phyloP scores from a whole-genome alignment of 2,113 vertebrate species.

The Indri indri region DNA sequence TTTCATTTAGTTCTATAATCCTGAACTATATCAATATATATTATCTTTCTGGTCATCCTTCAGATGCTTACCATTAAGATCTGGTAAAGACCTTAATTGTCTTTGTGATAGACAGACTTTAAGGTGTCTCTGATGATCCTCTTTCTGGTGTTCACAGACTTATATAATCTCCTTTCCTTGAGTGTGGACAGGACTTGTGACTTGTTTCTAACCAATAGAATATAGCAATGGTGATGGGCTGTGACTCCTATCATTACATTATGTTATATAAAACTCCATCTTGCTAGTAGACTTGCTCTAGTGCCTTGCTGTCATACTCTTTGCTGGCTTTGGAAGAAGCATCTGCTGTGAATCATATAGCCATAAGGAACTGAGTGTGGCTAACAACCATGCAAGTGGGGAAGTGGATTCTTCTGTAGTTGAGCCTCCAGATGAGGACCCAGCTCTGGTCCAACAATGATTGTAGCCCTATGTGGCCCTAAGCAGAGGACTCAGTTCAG shows the following conservation, averaged over 20 bases:
- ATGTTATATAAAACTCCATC: background rate
- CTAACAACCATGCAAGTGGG: accelerated
- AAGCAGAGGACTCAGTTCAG: background rate
- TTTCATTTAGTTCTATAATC: background rate
- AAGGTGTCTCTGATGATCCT: background rate
- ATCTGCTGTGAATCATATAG: background rate
- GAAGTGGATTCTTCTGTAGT: background rate
- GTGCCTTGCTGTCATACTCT: background rate
- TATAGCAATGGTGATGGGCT: background rate
- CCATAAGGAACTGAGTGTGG: background rate
- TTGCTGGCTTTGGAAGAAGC: conserved; percentile 27
- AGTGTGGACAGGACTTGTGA: background rate
- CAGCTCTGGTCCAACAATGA: background rate
- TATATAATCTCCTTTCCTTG: background rate
- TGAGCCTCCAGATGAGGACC: background rate
- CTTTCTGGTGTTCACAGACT: background rate
- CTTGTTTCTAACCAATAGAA: background rate
- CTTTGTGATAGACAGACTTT: background rate
- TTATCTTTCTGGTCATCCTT: background rate
- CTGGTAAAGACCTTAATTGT: background rate
- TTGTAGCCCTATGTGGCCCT: background rate
- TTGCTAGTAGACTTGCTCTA: background rate
- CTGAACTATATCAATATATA: background rate
- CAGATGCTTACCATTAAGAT: background rate
- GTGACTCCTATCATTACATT: background rate